A percentile compares a stretch with the other conserved stretches of the same genome.
Evolutionary conservation across 2,888 invertebrate genomes (phyloP).

Genomic region (Tuta absoluta): DNA sequence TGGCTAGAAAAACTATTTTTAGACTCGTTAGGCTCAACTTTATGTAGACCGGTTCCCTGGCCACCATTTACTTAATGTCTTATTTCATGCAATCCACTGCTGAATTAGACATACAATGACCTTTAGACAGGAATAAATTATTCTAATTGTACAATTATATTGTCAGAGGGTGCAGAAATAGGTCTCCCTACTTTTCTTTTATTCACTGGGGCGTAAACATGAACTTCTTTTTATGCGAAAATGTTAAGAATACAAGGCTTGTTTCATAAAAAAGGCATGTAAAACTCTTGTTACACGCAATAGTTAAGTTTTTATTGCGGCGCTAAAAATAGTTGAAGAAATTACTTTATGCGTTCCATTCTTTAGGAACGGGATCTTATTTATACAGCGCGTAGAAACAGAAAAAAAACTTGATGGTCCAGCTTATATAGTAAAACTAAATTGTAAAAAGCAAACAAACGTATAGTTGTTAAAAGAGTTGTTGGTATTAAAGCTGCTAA

Average conservation of each 20-base stretch:
- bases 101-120: constrained; percentile 27
- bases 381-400: neutral
- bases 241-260: constrained; percentile 2
- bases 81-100: constrained; percentile 33
- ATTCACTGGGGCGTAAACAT: constrained; percentile 37
- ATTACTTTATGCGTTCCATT: neutral
- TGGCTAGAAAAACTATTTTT: constrained; percentile 38
- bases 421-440: no score
- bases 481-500: no score
- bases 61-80: constrained; percentile 42
- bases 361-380: neutral
- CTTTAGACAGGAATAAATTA: constrained; percentile 31
- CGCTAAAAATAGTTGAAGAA: constrained; percentile 17
- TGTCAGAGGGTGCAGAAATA: constrained; percentile 45
- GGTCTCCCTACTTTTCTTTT: constrained; percentile 31
- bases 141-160: constrained; percentile 40
- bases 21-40: constrained; percentile 38
- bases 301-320: constrained; percentile 22
- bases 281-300: constrained; percentile 32
- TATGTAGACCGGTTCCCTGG: constrained; percentile 39
- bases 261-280: constrained; percentile 19
- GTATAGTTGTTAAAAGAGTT: no score
- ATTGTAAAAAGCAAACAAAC: no score
- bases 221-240: constrained; percentile 23
- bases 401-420: neutral